Evolutionary conservation across 2,113 vertebrate genomes (phyloP).

Genomic region (Pteropus alecto): DNA sequence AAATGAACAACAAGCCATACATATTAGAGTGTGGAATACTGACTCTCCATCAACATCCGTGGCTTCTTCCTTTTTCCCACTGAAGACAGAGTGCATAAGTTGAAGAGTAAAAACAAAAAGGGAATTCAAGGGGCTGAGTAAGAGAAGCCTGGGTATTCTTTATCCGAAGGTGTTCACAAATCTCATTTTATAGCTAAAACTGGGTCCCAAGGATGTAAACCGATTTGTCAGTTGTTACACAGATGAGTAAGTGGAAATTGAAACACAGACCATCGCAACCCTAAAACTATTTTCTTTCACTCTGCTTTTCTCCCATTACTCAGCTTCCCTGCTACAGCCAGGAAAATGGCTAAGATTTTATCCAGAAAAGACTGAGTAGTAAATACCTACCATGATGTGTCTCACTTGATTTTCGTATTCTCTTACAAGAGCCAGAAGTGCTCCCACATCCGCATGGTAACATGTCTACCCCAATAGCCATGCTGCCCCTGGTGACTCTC

Average conservation of each 20-base stretch:
- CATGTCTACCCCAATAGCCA: not conserved
- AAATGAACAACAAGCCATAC: not conserved
- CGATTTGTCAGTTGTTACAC: not conserved
- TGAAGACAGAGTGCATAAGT: not conserved
- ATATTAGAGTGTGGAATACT: not conserved
- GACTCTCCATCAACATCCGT: not conserved
- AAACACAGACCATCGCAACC: not conserved
- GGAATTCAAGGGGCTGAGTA: not conserved
- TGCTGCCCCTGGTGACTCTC: not conserved
- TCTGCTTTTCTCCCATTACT: not conserved
- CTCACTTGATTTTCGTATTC: too few species aligned
- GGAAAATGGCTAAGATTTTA: not conserved
- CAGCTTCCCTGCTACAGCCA: not conserved
- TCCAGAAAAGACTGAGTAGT: not conserved
- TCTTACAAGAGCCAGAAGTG: not conserved
- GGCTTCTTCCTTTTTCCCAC: not conserved
- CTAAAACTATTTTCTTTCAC: not conserved
- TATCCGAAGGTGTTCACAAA: not conserved
- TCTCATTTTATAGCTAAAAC: not conserved
- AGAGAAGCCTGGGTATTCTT: not conserved
- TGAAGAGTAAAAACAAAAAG: not conserved
- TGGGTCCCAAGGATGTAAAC: not conserved
- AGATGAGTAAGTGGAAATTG: not conserved
- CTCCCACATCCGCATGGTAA: not conserved
- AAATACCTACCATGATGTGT: not conserved